Percentiles rank a stretch among this genome's conserved stretches.
Evolutionary conservation across 2,888 invertebrate species (phyloP).

Genomic region (Drosophila macrospina): DNA sequence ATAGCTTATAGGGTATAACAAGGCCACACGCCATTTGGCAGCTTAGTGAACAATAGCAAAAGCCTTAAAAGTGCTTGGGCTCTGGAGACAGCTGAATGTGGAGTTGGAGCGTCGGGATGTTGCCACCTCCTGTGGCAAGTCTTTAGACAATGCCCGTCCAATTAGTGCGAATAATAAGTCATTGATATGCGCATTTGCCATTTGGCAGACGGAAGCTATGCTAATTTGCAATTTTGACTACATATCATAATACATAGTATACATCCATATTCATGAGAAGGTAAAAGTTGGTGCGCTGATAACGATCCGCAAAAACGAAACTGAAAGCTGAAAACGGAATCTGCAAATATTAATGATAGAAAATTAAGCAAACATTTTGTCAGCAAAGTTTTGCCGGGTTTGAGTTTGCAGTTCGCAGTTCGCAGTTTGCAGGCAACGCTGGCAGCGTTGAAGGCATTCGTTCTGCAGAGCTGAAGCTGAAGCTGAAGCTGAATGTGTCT

Average conservation of each 20-base stretch:
- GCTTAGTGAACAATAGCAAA: conserved; percentile 51
- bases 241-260: conserved; percentile 12
- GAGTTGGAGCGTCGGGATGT: conserved; percentile 6
- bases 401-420: too few species aligned
- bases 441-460: conserved; percentile 1
- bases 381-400: conserved; percentile 45
- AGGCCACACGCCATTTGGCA: conserved; percentile 39
- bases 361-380: conserved; percentile 72
- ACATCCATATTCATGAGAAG: conserved; percentile 43
- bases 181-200: conserved; percentile 45
- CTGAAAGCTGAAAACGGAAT: conserved; percentile 51
- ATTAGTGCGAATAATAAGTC: conserved; percentile 67
- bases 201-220: conserved; percentile 74
- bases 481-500: conserved; percentile 58
- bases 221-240: conserved; percentile 64
- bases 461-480: conserved; percentile 23
- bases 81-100: background rate
- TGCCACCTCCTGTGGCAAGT: conserved; percentile 28
- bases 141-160: conserved; percentile 46
- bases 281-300: conserved; percentile 53
- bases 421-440: background rate
- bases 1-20: conserved; percentile 18
- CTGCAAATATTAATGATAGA: conserved; percentile 78
- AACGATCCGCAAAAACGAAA: conserved; percentile 52
- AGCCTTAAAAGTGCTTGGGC: conserved; percentile 34